Evolutionary conservation across 2,888 invertebrate species (phyloP).

Genomic region (Ectemnius cavifrons): DNA sequence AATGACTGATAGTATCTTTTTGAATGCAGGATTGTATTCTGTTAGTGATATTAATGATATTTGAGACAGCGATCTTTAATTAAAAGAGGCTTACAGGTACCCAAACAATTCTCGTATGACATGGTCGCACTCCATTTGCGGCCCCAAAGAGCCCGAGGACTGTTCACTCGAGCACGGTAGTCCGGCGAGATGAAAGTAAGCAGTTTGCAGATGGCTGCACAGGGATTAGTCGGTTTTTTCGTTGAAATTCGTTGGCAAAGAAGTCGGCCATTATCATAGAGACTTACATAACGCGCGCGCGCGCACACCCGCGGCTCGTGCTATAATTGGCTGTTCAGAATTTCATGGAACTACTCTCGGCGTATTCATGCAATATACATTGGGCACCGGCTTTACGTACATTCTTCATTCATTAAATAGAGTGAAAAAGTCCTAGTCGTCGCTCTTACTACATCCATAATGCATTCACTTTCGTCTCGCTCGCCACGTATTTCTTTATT

Average conservation of each 20-base stretch:
- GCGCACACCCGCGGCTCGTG: too few relatives aligned
- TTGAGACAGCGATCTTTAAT: conserved; percentile 31
- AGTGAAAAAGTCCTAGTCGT: conserved; percentile 35
- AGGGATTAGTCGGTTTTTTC: not conserved
- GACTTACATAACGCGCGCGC: not conserved
- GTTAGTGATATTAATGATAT: not conserved
- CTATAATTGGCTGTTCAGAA: not conserved
- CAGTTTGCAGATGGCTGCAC: too few relatives aligned
- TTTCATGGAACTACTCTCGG: conserved; percentile 2
- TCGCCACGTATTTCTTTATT: conserved; percentile 35
- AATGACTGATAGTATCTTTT: too few relatives aligned
- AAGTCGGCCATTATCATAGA: too few relatives aligned
- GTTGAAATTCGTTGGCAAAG: not conserved
- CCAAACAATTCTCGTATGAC: not conserved
- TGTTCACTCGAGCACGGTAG: not conserved
- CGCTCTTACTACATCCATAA: conserved; percentile 52
- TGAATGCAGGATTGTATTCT: too few relatives aligned
- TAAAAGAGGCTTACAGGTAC: conserved; percentile 31
- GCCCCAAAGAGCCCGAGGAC: not conserved
- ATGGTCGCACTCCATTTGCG: conserved; percentile 2
- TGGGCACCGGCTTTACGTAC: too few relatives aligned
- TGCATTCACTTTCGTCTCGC: conserved; percentile 51
- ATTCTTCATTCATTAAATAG: conserved; percentile 40
- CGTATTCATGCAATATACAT: conserved; percentile 21
- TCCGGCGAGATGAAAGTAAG: not conserved